Evolutionary conservation across 2,113 vertebrate genomes (phyloP).

Genomic region (Carassius gibelio): DNA sequence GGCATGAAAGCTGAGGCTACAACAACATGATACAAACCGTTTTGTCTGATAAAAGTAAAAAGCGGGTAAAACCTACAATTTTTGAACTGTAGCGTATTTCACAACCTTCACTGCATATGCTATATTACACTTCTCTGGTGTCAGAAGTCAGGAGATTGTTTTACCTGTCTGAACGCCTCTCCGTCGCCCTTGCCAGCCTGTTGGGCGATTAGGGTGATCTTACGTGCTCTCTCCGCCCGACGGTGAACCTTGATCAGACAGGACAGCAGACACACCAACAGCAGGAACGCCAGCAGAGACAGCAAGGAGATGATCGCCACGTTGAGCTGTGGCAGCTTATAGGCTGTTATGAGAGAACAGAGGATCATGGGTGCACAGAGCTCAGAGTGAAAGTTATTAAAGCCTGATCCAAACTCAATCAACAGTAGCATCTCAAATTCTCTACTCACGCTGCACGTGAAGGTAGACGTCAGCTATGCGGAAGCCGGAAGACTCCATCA

Average conservation of each 20-base stretch:
- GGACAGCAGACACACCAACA: conserved; percentile 75
- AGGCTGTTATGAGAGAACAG: conserved; percentile 58
- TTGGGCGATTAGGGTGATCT: conserved; percentile 71
- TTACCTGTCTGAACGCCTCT: conserved; percentile 77
- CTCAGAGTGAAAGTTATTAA: neutral
- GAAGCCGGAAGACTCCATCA: conserved; percentile 71
- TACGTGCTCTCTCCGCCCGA: conserved; percentile 72
- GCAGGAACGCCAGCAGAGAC: conserved; percentile 71
- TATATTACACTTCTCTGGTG: neutral
- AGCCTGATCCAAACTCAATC: neutral
- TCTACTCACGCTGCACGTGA: conserved; percentile 67
- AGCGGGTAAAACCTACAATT: too few species aligned
- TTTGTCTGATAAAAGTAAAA: neutral
- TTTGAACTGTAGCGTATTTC: neutral
- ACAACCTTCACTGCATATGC: neutral
- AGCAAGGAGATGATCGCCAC: conserved; percentile 71
- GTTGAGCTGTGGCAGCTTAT: conserved; percentile 67
- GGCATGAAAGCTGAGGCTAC: too few species aligned
- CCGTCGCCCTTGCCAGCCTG: conserved; percentile 72
- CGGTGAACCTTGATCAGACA: conserved; percentile 71
- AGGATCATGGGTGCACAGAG: neutral
- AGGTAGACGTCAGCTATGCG: conserved; percentile 70
- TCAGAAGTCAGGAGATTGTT: neutral
- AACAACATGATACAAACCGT: neutral
- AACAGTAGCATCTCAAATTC: neutral